These are phyloP conservation scores for Larimichthys polyactis DNA, from an alignment of 2,113 vertebrate species.

Conservation along the genomic window DNA sequence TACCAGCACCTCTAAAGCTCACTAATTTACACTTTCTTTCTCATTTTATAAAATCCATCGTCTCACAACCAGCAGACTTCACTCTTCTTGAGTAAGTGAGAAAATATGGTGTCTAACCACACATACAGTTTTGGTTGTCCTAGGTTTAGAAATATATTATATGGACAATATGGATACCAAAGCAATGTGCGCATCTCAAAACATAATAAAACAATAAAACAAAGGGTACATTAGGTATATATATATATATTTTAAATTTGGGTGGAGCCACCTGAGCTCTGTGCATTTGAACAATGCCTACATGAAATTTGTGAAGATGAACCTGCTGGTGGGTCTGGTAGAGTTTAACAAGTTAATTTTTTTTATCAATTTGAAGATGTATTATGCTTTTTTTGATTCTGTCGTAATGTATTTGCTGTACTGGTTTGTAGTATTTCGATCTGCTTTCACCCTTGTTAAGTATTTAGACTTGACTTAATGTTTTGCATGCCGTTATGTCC, in stretches of 20 bases:
- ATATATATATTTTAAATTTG: neutral
- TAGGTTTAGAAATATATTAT: neutral
- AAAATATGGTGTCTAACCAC: neutral
- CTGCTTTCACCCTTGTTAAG: slow-evolving; percentile 7
- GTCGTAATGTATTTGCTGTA: slow-evolving; percentile 8
- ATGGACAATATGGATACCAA: neutral
- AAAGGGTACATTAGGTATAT: neutral
- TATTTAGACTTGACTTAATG: slow-evolving; percentile 33
- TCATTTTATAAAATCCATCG: neutral
- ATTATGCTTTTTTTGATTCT: slow-evolving; percentile 30
- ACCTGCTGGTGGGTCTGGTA: slow-evolving; percentile 40
- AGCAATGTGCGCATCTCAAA: slow-evolving; percentile 5
- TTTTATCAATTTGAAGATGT: slow-evolving; percentile 26
- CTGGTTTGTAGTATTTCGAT: slow-evolving; percentile 44
- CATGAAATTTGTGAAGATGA: neutral
- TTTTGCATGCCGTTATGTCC: slow-evolving; percentile 48
- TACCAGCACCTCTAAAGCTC: neutral
- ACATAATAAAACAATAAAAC: neutral
- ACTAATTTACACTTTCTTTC: neutral
- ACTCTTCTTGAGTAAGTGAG: neutral
- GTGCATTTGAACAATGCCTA: neutral
- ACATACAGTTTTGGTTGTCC: neutral
- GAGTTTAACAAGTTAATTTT: slow-evolving; percentile 1
- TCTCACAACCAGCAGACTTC: neutral
- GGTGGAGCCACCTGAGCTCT: neutral